A percentile compares a stretch with the other conserved stretches of the same genome.
phyloP scores from a whole-genome alignment of 1,140 invertebrate species.

The Brachystomella parvula region DNA sequence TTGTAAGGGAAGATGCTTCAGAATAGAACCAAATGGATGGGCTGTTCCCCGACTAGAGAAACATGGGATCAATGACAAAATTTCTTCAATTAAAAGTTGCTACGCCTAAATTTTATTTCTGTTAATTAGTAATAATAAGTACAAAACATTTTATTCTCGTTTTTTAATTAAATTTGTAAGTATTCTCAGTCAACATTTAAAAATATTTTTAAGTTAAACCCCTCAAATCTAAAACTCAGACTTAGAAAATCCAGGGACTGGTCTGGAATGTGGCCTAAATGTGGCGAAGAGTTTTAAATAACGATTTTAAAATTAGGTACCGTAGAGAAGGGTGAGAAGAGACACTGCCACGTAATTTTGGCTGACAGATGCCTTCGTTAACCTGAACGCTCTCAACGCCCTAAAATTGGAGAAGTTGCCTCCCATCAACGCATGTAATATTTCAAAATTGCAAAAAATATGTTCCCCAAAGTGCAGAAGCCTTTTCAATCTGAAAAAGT shows the following conservation, averaged over 20 bases:
- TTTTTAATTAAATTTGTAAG: neutral
- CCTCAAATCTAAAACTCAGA: neutral
- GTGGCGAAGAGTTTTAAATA: neutral
- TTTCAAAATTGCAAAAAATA: too few relatives aligned
- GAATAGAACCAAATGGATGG: constrained; percentile 24
- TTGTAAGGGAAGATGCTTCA: constrained; percentile 21
- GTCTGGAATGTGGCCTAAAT: neutral
- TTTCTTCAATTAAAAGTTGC: constrained; percentile 27
- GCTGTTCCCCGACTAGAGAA: constrained; percentile 5
- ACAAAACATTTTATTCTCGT: neutral
- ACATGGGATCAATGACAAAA: constrained; percentile 19
- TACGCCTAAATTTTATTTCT: constrained; percentile 6
- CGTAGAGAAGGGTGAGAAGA: neutral
- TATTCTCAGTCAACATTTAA: neutral
- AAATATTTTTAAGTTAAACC: too few relatives aligned
- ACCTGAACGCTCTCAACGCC: too few relatives aligned
- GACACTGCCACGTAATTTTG: neutral
- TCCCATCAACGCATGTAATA: too few relatives aligned
- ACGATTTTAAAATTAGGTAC: neutral
- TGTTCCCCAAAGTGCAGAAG: too few relatives aligned
- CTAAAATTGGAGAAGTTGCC: too few relatives aligned
- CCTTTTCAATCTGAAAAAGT: too few relatives aligned
- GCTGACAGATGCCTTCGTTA: neutral
- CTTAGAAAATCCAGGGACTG: neutral
- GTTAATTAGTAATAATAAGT: neutral